Evolutionary conservation across 2,113 vertebrate genomes (phyloP).

Genomic region (Nanorana parkeri): DNA sequence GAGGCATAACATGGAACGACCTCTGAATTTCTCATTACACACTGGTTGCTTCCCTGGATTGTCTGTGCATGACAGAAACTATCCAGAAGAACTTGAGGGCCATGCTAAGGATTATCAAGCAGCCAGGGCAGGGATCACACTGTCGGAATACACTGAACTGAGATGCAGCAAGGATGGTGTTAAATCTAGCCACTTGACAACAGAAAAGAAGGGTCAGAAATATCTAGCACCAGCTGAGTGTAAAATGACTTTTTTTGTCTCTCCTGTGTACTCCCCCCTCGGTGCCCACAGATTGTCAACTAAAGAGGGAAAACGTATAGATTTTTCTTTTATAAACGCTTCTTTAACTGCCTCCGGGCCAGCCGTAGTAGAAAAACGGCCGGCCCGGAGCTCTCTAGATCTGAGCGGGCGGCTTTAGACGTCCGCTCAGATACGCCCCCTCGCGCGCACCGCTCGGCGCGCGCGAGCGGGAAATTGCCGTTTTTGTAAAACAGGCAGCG

Average conservation of each 20-base stretch:
- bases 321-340: no score
- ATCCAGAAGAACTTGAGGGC: background rate
- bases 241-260: constrained; percentile 45
- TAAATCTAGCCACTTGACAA: constrained; percentile 1
- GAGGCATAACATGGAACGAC: constrained; percentile 12
- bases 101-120: background rate
- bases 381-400: no score
- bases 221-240: constrained; percentile 22
- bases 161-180: background rate
- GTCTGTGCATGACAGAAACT: background rate
- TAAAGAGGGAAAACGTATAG: background rate
- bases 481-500: no score
- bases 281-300: constrained; percentile 8
- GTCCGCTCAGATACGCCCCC: no score
- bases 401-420: no score
- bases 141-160: background rate
- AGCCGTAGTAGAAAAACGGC: no score
- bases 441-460: no score
- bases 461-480: no score
- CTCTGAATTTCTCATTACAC: constrained; percentile 49
- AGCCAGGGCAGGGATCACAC: background rate
- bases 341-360: no score
- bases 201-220: constrained; percentile 11
- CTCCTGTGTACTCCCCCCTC: background rate
- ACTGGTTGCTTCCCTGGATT: constrained; percentile 14